These are phyloP conservation scores for Microctonus hyperodae DNA, from an alignment of 2,888 invertebrate species.

Conservation along the genomic window DNA sequence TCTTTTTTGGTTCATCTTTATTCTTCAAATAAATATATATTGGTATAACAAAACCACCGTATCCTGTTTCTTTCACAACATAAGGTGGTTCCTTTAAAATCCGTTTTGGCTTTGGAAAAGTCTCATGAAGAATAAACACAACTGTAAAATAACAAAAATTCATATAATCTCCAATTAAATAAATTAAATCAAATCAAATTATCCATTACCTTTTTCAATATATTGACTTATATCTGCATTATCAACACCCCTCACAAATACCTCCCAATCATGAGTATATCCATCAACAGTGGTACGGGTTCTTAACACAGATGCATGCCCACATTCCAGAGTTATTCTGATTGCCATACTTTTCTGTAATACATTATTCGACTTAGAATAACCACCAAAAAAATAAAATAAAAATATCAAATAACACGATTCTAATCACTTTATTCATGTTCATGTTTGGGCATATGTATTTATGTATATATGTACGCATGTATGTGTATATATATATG, in stretches of 20 bases:
- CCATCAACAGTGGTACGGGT: constrained; percentile 86
- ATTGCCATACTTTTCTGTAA: constrained; percentile 68
- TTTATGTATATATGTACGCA: not conserved
- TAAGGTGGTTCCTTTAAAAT: constrained; percentile 93
- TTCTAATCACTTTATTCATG: not conserved
- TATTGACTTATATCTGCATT: constrained; percentile 88
- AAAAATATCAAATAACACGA: not conserved
- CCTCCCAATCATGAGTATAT: constrained; percentile 97
- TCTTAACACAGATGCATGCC: constrained; percentile 85
- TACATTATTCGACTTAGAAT: not conserved
- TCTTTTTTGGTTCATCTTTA: constrained; percentile 88
- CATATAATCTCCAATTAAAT: too few relatives aligned
- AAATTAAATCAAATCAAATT: not conserved
- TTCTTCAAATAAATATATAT: constrained; percentile 90
- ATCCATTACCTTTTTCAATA: constrained; percentile 75
- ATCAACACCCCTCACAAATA: constrained; percentile 90
- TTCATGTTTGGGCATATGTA: not conserved
- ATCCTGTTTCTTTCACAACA: constrained; percentile 90
- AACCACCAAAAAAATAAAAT: not conserved
- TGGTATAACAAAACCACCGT: constrained; percentile 90
- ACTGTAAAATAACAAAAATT: too few relatives aligned
- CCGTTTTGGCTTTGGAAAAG: constrained; percentile 91
- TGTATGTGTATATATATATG: not conserved
- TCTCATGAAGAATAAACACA: constrained; percentile 89
- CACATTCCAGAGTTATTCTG: constrained; percentile 88